Base-by-base conservation (phyloP, 2,113 vertebrate species). In the Limnothrissa miodon region DNA sequence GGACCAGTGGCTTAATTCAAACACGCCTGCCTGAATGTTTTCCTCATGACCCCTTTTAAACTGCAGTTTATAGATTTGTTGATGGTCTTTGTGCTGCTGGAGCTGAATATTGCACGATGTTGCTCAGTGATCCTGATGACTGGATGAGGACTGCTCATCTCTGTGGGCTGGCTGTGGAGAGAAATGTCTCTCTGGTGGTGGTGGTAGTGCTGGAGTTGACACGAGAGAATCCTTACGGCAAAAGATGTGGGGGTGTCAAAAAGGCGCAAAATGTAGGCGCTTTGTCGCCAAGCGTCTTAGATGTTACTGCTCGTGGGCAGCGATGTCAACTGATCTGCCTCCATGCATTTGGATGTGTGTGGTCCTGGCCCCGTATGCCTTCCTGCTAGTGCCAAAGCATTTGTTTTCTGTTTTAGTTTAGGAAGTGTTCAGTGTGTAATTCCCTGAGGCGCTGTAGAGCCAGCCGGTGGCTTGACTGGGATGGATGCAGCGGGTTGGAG, bases 31-130 rank as follows among this genome's bases (percentile, higher is more conserved):
- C 11, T 70, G 62, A 25, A 74, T 4, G 66, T 36, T 74, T 74
- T 13, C 66, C 11, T 33, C 33, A 29, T 13, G 29, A 66, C 29
- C 66, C 29, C 11, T 39, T 36, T 36, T 36, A 15, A 39, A 74
- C 29, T 2, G 66, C 66, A 17, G 33, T 33, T 15, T 25, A 70
- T 70, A 11, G 13, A 6, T 42, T 42, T 4, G 42, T 6, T 42
- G 42, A 42, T 42, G 6, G 66, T 7, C 62, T 70, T 13, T 70
- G n/a, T 33, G 29, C 25, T 15, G 66, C 9, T 13, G 13, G 33
- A 74, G 66, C 29, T 36, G 66, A 29, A 29, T 74, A 74, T 74
- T 74, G 66, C 66, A 36, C n/a, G n/a, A n/a, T 74, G 66, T 36
- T 74, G 66, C 13, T 4, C 33, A 36, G 66, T 5, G 66, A 74